A percentile compares a stretch with the other conserved stretches of the same genome.
Evolutionary conservation across 1,140 invertebrate species (phyloP).

Genomic region (Pseudomyrmex dendroicus): DNA sequence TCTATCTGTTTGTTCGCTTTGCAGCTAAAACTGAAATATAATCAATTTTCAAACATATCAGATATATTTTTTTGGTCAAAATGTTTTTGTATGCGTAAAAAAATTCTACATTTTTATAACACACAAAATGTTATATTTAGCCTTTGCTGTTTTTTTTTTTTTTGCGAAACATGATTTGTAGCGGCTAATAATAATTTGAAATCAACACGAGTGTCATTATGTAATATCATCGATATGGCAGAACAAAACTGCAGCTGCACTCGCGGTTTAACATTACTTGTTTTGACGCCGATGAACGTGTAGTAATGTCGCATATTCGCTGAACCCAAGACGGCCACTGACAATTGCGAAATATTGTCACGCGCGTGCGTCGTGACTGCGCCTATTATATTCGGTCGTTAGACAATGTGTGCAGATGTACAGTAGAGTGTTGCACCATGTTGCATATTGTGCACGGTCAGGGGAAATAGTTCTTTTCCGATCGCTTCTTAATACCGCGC

Average conservation of each 20-base stretch:
- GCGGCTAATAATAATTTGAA: slow-evolving; percentile 2
- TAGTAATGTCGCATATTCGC: slow-evolving; percentile 29
- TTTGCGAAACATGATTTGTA: neutral
- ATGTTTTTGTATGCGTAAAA: no score
- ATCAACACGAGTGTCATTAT: slow-evolving; percentile 12
- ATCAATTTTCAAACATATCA: slow-evolving; percentile 8
- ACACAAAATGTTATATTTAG: neutral
- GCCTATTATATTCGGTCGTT: slow-evolving; percentile 22
- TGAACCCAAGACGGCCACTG: slow-evolving; percentile 1
- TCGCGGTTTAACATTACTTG: neutral
- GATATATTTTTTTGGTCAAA: neutral
- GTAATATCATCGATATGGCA: neutral
- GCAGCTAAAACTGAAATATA: slow-evolving; percentile 34
- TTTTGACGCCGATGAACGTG: slow-evolving; percentile 16
- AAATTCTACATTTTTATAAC: no score
- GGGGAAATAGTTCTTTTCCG: no score
- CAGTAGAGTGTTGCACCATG: no score
- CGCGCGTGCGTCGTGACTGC: neutral
- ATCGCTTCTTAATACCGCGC: no score
- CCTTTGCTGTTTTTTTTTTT: neutral
- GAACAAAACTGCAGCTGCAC: slow-evolving; percentile 9
- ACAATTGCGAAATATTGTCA: slow-evolving; percentile 40
- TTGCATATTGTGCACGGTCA: no score
- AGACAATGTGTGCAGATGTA: neutral
- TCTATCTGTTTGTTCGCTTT: slow-evolving; percentile 31